These are phyloP conservation scores for Philereme transversata DNA, from an alignment of 2,888 invertebrate species.

Conservation along the genomic window DNA sequence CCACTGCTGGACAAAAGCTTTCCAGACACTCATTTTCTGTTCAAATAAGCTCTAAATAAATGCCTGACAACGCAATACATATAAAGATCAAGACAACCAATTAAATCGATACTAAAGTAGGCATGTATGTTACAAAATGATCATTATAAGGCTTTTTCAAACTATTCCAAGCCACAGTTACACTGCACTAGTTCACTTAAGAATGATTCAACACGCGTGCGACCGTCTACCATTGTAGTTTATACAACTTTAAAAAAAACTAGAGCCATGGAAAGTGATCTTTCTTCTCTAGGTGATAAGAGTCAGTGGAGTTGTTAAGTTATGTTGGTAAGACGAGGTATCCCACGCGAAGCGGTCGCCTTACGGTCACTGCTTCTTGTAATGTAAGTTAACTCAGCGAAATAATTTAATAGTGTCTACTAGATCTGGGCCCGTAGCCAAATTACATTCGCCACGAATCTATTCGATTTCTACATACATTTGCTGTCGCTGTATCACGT, in stretches of 20 bases:
- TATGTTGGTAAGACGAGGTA: constrained; percentile 33
- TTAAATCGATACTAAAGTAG: constrained; percentile 20
- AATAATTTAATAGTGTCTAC: constrained; percentile 24
- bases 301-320: constrained; percentile 22
- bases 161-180: constrained; percentile 58
- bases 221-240: constrained; percentile 66
- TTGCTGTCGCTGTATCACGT: too few species aligned
- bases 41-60: too few species aligned
- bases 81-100: constrained; percentile 10
- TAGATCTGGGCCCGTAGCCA: too few species aligned
- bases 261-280: constrained; percentile 37
- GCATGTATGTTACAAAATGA: constrained; percentile 33
- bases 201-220: constrained; percentile 64
- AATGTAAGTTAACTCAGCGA: constrained; percentile 24
- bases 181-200: constrained; percentile 72
- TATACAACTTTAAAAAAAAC: constrained; percentile 36
- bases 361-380: constrained; percentile 55
- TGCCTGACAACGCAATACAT: too few species aligned
- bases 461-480: too few species aligned
- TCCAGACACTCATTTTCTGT: too few species aligned
- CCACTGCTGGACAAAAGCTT: too few species aligned
- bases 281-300: constrained; percentile 42
- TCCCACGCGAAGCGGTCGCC: constrained; percentile 55
- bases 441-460: too few species aligned
- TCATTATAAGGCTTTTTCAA: constrained; percentile 33